Conservation (phyloP, 2,888 invertebrate species). For the Xestia c-nigrum region DNA sequence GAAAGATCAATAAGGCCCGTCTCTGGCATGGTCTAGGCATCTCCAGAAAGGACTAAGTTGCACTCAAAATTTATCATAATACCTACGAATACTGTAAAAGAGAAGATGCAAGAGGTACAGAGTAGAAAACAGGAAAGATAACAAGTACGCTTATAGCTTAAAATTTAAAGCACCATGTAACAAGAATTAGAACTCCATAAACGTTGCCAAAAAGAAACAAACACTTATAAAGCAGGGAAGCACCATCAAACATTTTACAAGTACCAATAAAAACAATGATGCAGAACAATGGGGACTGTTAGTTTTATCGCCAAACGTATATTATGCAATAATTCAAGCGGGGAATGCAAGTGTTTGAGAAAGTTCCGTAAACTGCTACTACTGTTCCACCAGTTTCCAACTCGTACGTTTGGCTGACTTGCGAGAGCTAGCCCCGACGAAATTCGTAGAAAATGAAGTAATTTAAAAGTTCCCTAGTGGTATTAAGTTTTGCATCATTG, state of each 20-base stretch:
- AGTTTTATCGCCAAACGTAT: slow-evolving; percentile 81
- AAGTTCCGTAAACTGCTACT: slow-evolving; percentile 75
- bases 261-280: slow-evolving; percentile 81
- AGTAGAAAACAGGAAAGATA: background rate
- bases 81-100: background rate
- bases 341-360: slow-evolving; percentile 82
- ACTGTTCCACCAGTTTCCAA: slow-evolving; percentile 72
- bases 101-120: background rate
- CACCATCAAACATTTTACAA: slow-evolving; percentile 76
- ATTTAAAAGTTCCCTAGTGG: slow-evolving; percentile 71
- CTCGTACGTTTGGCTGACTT: slow-evolving; percentile 76
- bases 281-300: slow-evolving; percentile 78
- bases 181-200: slow-evolving; percentile 40
- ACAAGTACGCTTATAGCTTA: background rate
- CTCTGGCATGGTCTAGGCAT: background rate
- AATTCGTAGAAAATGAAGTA: slow-evolving; percentile 78
- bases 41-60: background rate
- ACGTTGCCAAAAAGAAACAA: slow-evolving; percentile 61
- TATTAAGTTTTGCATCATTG: slow-evolving; percentile 74
- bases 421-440: slow-evolving; percentile 63
- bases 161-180: slow-evolving; percentile 40
- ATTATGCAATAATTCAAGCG: slow-evolving; percentile 84
- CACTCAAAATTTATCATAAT: background rate
- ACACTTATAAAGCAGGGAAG: slow-evolving; percentile 58
- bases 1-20: background rate